A percentile compares a stretch with the other conserved stretches of the same genome.
Evolutionary conservation across 2,797 vertebrate species (phyloP).

Genomic region (Molothrus aeneus): DNA sequence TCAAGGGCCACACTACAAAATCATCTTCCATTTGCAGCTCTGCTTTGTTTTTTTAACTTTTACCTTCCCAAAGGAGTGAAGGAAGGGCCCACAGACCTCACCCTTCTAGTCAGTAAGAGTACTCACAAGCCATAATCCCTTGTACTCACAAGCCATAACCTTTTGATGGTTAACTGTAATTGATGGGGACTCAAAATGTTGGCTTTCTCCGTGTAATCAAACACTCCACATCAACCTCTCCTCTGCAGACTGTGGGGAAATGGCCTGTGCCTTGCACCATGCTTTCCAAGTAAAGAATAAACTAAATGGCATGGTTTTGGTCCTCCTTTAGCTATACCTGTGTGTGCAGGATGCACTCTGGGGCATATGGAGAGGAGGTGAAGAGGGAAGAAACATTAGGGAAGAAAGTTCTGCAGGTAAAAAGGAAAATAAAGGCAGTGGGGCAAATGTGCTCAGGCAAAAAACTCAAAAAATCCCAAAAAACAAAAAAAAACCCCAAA

Average conservation of each 20-base stretch:
- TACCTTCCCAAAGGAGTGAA: not conserved
- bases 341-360: accelerated
- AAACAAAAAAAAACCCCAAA: too few relatives aligned
- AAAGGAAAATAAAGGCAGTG: not conserved
- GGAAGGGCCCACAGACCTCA: not conserved
- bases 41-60: not conserved
- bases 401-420: not conserved
- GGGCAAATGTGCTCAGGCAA: not conserved
- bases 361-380: not conserved
- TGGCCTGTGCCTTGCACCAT: not conserved
- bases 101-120: not conserved
- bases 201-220: not conserved
- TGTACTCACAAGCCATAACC: not conserved
- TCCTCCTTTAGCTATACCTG: accelerated
- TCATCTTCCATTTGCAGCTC: not conserved
- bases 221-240: not conserved
- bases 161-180: not conserved
- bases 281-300: not conserved
- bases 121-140: not conserved
- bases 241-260: not conserved
- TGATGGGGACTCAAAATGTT: not conserved
- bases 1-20: not conserved
- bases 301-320: not conserved
- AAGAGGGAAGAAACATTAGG: not conserved
- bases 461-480: not conserved